Evolutionary conservation across 2,113 vertebrate species (phyloP).

Genomic region (Apistogramma diplotaenia): DNA sequence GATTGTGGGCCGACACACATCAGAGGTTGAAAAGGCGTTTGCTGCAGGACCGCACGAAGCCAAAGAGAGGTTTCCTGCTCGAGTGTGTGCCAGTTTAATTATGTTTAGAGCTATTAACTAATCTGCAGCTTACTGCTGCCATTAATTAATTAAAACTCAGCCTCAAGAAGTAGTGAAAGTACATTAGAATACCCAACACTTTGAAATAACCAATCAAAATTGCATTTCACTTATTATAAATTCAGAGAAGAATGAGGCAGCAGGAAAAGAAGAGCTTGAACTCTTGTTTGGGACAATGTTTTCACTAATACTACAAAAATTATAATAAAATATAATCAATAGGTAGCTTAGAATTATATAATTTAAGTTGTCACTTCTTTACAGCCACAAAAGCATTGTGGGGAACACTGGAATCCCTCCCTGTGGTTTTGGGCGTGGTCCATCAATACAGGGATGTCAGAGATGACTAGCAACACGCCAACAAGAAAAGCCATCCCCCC

Average conservation of each 20-base stretch:
- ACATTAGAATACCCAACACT: background rate
- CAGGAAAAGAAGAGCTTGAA: background rate
- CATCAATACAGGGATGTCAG: conserved; percentile 18
- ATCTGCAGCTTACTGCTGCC: background rate
- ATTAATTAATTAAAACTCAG: background rate
- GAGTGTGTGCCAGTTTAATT: background rate
- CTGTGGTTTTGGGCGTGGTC: conserved; percentile 32
- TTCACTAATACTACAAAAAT: background rate
- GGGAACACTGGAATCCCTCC: background rate
- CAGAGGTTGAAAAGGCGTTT: conserved; percentile 20
- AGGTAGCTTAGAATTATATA: background rate
- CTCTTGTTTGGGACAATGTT: background rate
- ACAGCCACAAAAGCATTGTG: background rate
- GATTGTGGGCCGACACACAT: conserved; percentile 33
- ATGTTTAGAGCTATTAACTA: background rate
- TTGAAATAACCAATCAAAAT: background rate
- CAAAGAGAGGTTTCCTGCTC: background rate
- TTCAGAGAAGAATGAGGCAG: background rate
- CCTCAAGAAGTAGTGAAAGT: background rate
- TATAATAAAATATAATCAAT: background rate
- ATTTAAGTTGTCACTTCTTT: background rate
- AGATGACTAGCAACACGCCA: background rate
- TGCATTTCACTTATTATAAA: background rate
- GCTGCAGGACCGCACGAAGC: conserved; percentile 4
- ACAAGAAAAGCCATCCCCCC: conserved; percentile 14